phyloP scores from a whole-genome alignment of 2,888 invertebrate genomes.

The Netelia inedita region DNA sequence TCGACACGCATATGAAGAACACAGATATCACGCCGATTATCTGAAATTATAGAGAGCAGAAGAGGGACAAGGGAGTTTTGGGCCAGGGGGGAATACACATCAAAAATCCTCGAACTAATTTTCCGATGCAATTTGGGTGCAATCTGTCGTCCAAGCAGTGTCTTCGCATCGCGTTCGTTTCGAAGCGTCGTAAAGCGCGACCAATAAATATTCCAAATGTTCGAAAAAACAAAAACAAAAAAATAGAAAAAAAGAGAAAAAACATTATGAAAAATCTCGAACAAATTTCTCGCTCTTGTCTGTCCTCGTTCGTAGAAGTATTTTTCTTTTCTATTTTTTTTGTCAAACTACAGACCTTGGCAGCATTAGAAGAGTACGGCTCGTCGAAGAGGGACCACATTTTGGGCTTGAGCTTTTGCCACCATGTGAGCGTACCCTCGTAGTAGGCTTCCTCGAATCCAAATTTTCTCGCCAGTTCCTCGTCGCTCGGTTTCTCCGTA shows the following conservation, averaged over 20 bases:
- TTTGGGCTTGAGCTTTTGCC: constrained; percentile 98
- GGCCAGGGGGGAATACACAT: no score
- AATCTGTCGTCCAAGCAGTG: no score
- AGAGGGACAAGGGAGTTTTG: not conserved
- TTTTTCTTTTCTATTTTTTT: not conserved
- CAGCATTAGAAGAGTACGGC: constrained; percentile 98
- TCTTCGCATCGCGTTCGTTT: no score
- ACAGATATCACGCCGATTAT: constrained; percentile 99
- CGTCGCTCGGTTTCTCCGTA: constrained; percentile 98
- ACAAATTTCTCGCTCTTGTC: no score
- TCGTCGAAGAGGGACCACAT: constrained; percentile 99
- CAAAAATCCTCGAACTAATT: no score
- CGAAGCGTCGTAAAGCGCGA: no score
- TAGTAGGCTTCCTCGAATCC: constrained; percentile 98
- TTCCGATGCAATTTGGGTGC: no score
- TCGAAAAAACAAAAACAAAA: no score
- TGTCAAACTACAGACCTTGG: constrained; percentile 91
- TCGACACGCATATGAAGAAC: constrained; percentile 99
- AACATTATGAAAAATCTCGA: no score
- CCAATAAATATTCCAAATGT: no score
- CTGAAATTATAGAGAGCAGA: constrained; percentile 87
- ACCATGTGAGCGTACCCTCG: constrained; percentile 96
- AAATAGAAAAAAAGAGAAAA: no score
- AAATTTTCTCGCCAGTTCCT: constrained; percentile 98
- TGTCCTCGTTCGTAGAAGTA: no score